Percentiles rank a stretch among this genome's conserved stretches.
Conservation (phyloP, 2,797 vertebrate genomes). For the Nyctalus aviator region DNA sequence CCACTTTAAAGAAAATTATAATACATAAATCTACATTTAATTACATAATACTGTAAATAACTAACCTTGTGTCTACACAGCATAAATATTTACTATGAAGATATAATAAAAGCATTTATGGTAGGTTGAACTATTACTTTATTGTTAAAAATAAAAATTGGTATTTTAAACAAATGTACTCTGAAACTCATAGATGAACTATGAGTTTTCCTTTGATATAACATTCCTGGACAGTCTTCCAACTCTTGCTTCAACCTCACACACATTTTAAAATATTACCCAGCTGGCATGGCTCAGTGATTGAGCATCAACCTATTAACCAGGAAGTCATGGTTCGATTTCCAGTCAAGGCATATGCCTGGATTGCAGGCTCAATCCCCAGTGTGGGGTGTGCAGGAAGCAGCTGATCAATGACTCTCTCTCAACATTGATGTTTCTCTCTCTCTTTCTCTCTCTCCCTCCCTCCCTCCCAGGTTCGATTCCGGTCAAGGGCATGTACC, state of each 20-base stretch:
- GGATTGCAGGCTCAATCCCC: too few relatives aligned
- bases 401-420: too few relatives aligned
- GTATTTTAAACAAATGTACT: constrained; percentile 20
- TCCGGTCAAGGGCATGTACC: too few relatives aligned
- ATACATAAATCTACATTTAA: constrained; percentile 36
- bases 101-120: constrained; percentile 37
- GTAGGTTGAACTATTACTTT: constrained; percentile 25
- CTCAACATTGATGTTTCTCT: background rate
- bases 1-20: constrained; percentile 50
- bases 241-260: background rate
- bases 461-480: too few relatives aligned
- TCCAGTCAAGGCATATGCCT: too few relatives aligned
- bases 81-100: constrained; percentile 44
- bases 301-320: background rate
- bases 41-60: constrained; percentile 20
- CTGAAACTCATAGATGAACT: constrained; percentile 38
- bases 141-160: constrained; percentile 46
- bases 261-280: constrained; percentile 42
- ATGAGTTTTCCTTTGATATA: constrained; percentile 45
- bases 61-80: background rate
- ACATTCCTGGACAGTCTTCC: background rate
- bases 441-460: background rate
- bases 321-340: too few relatives aligned
- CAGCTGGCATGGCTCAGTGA: background rate
- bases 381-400: too few relatives aligned